Evolutionary conservation across 1,140 invertebrate species (phyloP).

Genomic region (Macrosteles quadrilineatus): DNA sequence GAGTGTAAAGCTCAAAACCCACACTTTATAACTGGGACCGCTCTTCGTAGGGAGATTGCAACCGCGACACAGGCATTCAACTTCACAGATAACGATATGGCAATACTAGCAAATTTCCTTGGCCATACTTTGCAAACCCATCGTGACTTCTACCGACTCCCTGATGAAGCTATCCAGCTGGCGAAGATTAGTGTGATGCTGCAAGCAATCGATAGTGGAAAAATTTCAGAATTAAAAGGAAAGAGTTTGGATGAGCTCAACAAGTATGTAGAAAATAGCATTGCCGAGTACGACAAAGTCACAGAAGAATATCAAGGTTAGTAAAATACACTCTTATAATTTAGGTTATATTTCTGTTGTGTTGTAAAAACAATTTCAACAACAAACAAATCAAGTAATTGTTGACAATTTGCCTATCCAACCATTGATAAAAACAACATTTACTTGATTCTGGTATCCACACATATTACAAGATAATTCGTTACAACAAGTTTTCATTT

Average conservation of each 20-base stretch:
- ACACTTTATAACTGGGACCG: background rate
- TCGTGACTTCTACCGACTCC: background rate
- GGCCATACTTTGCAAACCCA: background rate
- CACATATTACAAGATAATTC: too few relatives aligned
- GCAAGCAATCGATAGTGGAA: background rate
- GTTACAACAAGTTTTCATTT: too few relatives aligned
- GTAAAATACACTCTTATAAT: too few relatives aligned
- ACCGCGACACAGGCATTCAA: slow-evolving; percentile 7
- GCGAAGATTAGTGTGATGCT: slow-evolving; percentile 1
- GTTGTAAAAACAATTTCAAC: too few relatives aligned
- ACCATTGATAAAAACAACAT: too few relatives aligned
- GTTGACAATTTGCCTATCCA: too few relatives aligned
- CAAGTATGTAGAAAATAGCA: background rate
- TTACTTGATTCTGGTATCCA: too few relatives aligned
- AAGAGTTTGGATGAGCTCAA: background rate
- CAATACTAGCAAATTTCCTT: background rate
- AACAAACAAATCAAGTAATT: too few relatives aligned
- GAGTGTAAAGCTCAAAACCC: background rate
- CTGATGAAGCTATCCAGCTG: slow-evolving; percentile 14
- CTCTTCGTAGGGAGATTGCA: background rate
- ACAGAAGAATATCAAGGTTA: background rate
- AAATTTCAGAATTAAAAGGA: slow-evolving; percentile 1
- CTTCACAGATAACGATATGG: background rate
- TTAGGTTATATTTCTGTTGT: too few relatives aligned
- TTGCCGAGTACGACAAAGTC: background rate